Base-by-base conservation (phyloP, 1,140 invertebrate species). In the Vanessa atalanta region DNA sequence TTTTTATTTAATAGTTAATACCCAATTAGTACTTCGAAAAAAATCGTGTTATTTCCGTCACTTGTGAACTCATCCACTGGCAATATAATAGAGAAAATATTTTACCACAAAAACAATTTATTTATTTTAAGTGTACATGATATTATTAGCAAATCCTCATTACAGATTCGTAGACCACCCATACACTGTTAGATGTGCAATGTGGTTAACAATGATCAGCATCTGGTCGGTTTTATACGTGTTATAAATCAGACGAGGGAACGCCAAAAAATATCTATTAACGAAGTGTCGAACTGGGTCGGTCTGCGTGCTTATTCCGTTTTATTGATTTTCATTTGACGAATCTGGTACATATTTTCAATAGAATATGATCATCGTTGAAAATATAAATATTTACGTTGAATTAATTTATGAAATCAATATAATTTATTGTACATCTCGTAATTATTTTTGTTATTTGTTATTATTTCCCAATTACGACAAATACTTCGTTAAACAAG, bases 211-310 rank as follows among this genome's bases (percentile, higher is more conserved):
- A 82, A 81, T 85, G 83, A 82, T 84, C 76, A 79, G 81, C 84
- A 81, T 85, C 82, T 85, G 85, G 78, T 77, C 50, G 73, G 73
- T 84, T 90, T 88, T 88, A 90, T 88, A 85, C 80, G 76, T 76
- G 66, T 78, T 75, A 88, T 90, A 90, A 90, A 90, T 90, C 85
- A 85, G 60, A 71, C 70, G 68, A 43, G 63, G 63, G 75, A 83
- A 83, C 82, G 82, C 82, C 79, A 83, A 84, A 88, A 87, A 85
- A 83, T 82, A 77, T 81, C 72, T 79, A 84, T 78, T 81, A 80
- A 83, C 83, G 79, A 82, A 82, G 76, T 82, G 79, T 82, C 80
- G 75, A 88, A 68, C 67, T 73, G 51, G 71, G 71, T 70, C 74
- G 74, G 50, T 66, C 69, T 76, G 67, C 68, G 51, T 75, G 64